Evolutionary conservation across 37 sponge, comb jelly and placozoan genomes (phyloP), one percentile per base, ranked within the genome.

Genomic region (Lycopodina hypogea): DNA sequence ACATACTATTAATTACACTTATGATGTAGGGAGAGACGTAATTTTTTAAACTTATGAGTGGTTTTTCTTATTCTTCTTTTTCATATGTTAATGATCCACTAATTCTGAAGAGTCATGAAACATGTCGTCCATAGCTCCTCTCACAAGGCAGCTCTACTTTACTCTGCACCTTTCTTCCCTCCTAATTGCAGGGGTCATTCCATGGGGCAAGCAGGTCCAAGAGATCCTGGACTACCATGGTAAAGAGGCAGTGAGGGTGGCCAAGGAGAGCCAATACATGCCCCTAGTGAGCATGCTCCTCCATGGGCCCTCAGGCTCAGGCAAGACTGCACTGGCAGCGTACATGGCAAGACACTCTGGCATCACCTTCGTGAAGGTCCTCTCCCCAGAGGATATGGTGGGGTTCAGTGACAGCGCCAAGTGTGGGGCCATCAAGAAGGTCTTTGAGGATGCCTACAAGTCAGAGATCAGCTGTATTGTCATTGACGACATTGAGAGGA

Each of bases 361-460:
- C 37, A 91, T 96, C 45, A 94, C 97, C 12, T 99, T 96, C 69
- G 77, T 96, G 39, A 93, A 96, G 69, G 80, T 96, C 23, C 33
- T 80, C 22, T 53, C 79, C 45, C 79, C 96, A 7, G 95, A 89
- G 72, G 90, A 96, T 42, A 91, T 99, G 93, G 82, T 93, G 32
- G 96, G 97, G 1, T 90, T 67, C 69, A 58, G 81, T 14, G 99
- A 99, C 41, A 36, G 56, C 51, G 90, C 92, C 1, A 99, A 99
- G 60, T 89, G 93, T 30, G 74, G 72, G 35, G 86, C 93, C 22
- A 96, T 96, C 78, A 93, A 96, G 84, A 96, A 94, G 80, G 84
- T 96, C 36, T 99, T 99, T 85, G 92, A 96, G 30, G 94, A 96
- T 80, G 99, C 99, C 12, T 99, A 99, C 93, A 93, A 90, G 78